Percentiles rank a stretch among this genome's conserved stretches.
Evolutionary conservation across 1,140 invertebrate genomes (phyloP).

Genomic region (Oedothorax gibbosus): DNA sequence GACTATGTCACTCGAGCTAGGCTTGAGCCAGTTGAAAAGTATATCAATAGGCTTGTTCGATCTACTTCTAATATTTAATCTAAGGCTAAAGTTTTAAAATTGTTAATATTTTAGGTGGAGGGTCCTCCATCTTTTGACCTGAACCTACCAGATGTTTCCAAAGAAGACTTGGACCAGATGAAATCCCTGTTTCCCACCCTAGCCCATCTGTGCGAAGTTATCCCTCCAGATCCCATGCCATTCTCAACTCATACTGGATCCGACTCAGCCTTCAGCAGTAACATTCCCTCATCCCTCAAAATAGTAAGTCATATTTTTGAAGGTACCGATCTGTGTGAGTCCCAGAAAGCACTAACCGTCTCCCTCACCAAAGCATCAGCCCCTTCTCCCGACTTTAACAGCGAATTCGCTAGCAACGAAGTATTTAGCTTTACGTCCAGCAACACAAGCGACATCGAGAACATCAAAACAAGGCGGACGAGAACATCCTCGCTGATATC

Average conservation of each 20-base stretch:
- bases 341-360: background rate
- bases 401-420: constrained; percentile 54
- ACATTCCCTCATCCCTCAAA: constrained; percentile 48
- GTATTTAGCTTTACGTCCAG: constrained; percentile 53
- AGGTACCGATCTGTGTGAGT: constrained; percentile 19
- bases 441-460: constrained; percentile 18
- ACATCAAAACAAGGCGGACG: constrained; percentile 14
- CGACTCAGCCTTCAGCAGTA: constrained; percentile 58
- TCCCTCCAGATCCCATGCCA: constrained; percentile 61
- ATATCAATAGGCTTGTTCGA: no score
- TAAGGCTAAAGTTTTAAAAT: background rate
- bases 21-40: no score
- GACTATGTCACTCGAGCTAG: no score
- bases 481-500: constrained; percentile 1
- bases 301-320: constrained; percentile 39
- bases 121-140: constrained; percentile 65
- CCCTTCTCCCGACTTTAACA: constrained; percentile 40
- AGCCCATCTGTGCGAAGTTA: constrained; percentile 61
- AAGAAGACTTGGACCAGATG: constrained; percentile 78
- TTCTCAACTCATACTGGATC: constrained; percentile 36
- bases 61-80: no score
- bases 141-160: constrained; percentile 70
- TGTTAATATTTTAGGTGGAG: constrained; percentile 46
- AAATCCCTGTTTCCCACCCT: constrained; percentile 74
- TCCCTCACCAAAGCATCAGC: constrained; percentile 17